These are phyloP conservation scores for Gymnobelideus leadbeateri DNA, from an alignment of 2,113 vertebrate species.

Conservation along the genomic window DNA sequence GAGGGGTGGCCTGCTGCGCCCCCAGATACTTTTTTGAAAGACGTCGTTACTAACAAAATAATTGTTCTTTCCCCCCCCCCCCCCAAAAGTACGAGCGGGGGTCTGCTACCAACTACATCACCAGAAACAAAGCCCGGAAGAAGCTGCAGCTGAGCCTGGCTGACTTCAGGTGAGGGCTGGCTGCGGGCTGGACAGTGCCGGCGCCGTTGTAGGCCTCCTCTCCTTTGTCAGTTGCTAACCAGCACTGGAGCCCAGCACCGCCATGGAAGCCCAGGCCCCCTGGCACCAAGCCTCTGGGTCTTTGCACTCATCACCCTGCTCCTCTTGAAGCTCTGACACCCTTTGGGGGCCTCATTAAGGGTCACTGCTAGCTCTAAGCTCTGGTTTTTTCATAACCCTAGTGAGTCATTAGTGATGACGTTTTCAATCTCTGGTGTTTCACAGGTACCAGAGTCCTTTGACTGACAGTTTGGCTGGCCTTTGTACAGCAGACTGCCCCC, in stretches of 20 bases:
- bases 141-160: conserved; percentile 94
- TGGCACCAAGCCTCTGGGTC: not conserved
- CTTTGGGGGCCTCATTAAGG: not conserved
- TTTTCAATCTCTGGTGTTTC: not conserved
- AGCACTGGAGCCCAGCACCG: too few relatives aligned
- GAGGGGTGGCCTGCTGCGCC: not conserved
- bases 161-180: conserved; percentile 95
- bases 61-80: not conserved
- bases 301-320: not conserved
- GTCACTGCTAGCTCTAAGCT: not conserved
- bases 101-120: conserved; percentile 96
- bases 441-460: too few relatives aligned
- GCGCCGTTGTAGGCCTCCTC: too few relatives aligned
- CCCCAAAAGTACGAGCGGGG: conserved; percentile 90
- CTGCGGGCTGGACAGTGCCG: too few relatives aligned
- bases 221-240: not conserved
- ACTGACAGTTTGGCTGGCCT: not conserved
- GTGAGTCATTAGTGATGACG: not conserved
- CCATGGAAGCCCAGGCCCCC: too few relatives aligned
- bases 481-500: too few relatives aligned
- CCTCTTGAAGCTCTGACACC: not conserved
- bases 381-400: not conserved
- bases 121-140: conserved; percentile 95
- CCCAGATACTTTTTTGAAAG: not conserved
- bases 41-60: conserved; percentile 27